These are phyloP conservation scores for Mugil cephalus DNA, from an alignment of 2,113 vertebrate species.

Conservation along the genomic window DNA sequence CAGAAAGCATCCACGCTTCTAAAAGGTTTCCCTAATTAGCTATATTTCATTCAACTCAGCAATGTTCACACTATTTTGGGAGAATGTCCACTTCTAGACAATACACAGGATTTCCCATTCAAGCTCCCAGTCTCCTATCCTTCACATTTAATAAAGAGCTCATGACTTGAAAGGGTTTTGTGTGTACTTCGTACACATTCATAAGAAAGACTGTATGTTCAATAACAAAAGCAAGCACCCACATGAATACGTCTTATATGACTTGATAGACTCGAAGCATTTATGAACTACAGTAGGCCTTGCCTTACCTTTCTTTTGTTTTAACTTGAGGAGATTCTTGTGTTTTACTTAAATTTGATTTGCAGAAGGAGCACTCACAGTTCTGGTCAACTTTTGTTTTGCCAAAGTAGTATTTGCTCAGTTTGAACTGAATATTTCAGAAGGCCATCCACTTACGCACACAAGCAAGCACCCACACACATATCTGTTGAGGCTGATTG, in stretches of 20 bases:
- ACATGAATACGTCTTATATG: conserved; percentile 9
- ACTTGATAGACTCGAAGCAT: conserved; percentile 15
- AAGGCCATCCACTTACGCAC: conserved; percentile 31
- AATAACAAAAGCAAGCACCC: conserved; percentile 38
- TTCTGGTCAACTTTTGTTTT: conserved; percentile 29
- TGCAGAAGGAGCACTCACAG: conserved; percentile 5
- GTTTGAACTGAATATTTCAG: conserved; percentile 45
- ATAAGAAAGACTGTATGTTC: not conserved
- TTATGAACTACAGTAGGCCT: not conserved
- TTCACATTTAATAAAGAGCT: not conserved
- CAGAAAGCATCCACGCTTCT: not conserved
- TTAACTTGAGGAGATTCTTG: conserved; percentile 16
- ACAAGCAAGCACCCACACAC: conserved; percentile 37
- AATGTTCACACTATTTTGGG: not conserved
- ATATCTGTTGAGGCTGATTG: conserved; percentile 71
- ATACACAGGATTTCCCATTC: conserved; percentile 13
- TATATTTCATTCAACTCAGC: not conserved
- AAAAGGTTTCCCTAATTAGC: conserved; percentile 3
- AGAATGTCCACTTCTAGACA: too few species aligned
- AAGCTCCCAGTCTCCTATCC: not conserved
- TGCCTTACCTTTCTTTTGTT: conserved; percentile 1
- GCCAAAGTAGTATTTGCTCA: conserved; percentile 49
- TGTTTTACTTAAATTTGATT: conserved; percentile 45
- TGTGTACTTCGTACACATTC: conserved; percentile 11
- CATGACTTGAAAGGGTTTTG: conserved; percentile 4